Evolutionary conservation across 2,113 vertebrate species (phyloP), one percentile per base, ranked within the genome.

Genomic region (Antechinus flavipes): DNA sequence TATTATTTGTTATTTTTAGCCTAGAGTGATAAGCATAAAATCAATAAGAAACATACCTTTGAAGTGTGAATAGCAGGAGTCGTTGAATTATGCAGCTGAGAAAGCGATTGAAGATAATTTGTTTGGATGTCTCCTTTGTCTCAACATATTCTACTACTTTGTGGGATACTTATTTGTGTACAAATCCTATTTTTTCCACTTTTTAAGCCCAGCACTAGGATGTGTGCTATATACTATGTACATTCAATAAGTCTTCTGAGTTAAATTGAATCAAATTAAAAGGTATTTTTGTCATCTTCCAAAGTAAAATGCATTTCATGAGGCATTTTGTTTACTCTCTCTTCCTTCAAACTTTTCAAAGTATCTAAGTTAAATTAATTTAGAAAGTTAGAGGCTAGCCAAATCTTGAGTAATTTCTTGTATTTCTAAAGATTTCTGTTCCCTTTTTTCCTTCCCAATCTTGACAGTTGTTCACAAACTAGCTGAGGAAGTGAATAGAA

Each of bases 321-420:
- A 84, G n/a, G n/a, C n/a, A 84, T 42, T 84, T 84, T 22, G 42
- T 84, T 84, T 84, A 84, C n/a, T 84, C 68, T 84, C 68, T 84
- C n/a, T 84, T 84, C 68, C 23, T 42, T 19, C 7, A 42, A 2
- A 2, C 58, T 95, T 94, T 53, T 49, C 42, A 52, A 93, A n/a
- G 54, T 61, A 90, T 94, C 90, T 92, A 89, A 50, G 0, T 58
- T 92, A 42, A 58, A 94, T 76, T 90, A 25, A 95, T 89, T 61
- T 47, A 42, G 92, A 95, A 95, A 94, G 84, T 58, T 2, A 11
- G 26, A 9, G 5, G 47, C 53, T 76, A 68, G 55, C 42, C 92
- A 90, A 90, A 89, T 58, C 90, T 53, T 3, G 8, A 5, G 50
- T 90, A 89, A 52, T 93, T 30, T 54, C 9, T 19, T 11, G 11